Conservation (phyloP, 2,113 vertebrate species). For the Psittacula cyanocephala region DNA sequence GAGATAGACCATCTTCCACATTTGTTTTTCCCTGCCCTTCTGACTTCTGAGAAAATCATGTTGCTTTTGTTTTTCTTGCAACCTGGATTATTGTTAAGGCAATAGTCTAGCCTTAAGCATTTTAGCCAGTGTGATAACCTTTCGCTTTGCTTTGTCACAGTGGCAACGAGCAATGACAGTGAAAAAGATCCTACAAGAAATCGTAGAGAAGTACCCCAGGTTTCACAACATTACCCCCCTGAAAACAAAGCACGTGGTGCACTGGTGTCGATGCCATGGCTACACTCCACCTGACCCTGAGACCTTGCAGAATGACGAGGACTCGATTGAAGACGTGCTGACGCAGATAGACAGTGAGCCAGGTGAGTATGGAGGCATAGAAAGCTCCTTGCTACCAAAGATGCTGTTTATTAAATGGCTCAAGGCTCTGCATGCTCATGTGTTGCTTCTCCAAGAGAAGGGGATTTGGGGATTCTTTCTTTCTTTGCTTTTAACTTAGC, state of each 20-base stretch:
- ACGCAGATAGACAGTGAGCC: conserved; percentile 96
- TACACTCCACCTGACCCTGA: conserved; percentile 93
- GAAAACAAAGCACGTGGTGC: conserved; percentile 91
- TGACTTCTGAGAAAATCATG: neutral
- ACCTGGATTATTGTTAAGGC: neutral
- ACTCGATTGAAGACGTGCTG: conserved; percentile 94
- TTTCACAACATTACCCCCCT: conserved; percentile 85
- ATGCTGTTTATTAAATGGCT: neutral
- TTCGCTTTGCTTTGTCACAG: conserved; percentile 69
- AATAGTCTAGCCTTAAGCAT: neutral
- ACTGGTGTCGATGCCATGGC: conserved; percentile 94
- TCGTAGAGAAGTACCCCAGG: conserved; percentile 86
- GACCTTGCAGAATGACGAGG: conserved; percentile 77
- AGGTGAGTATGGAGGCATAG: conserved; percentile 59
- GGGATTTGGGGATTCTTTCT: neutral
- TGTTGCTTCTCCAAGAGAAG: neutral
- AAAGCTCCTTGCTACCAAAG: neutral
- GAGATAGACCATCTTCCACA: neutral
- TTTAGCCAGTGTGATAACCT: neutral
- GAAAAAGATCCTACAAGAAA: conserved; percentile 88
- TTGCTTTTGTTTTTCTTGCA: neutral
- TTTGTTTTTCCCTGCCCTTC: neutral
- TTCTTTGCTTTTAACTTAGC: neutral
- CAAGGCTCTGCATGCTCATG: accelerated
- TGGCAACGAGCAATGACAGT: conserved; percentile 94